Percentiles rank a stretch among this genome's conserved stretches.
Evolutionary conservation across 2,888 invertebrate species (phyloP).

Genomic region (Odontocolon sp.): DNA sequence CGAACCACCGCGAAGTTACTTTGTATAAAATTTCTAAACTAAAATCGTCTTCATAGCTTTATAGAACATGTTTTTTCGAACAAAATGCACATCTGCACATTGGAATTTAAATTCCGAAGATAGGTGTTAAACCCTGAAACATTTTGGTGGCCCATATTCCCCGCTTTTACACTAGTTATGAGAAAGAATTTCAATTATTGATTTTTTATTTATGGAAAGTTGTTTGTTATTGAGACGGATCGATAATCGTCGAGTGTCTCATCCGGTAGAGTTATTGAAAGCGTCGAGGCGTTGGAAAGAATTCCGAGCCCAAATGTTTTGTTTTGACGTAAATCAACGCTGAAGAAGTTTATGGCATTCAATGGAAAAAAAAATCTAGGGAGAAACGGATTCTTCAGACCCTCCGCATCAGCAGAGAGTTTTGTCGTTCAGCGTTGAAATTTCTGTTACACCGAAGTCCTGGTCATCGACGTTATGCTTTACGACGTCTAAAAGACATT

Average conservation of each 20-base stretch:
- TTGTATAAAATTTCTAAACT: too few species aligned
- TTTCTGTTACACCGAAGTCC: slow-evolving; percentile 15
- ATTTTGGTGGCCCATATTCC: too few species aligned
- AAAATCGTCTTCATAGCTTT: too few species aligned
- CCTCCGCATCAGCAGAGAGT: not conserved
- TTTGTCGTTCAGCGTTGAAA: not conserved
- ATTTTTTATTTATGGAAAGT: slow-evolving; percentile 10
- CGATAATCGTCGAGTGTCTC: not conserved
- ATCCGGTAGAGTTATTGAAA: slow-evolving; percentile 9
- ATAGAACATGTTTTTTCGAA: too few species aligned
- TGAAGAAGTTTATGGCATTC: slow-evolving; percentile 13
- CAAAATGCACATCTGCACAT: too few species aligned
- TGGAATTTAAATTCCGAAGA: too few species aligned
- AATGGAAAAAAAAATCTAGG: slow-evolving; percentile 12
- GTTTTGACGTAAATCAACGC: slow-evolving; percentile 39
- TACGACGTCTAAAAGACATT: slow-evolving; percentile 69
- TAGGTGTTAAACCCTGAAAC: too few species aligned
- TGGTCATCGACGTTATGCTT: slow-evolving; percentile 69
- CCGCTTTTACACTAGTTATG: too few species aligned
- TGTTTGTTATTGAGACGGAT: slow-evolving; percentile 36
- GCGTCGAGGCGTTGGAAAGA: not conserved
- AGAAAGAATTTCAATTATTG: slow-evolving; percentile 8
- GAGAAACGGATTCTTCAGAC: slow-evolving; percentile 36
- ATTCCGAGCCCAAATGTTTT: not conserved
- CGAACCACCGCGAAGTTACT: too few species aligned